phyloP scores from a whole-genome alignment of 2,113 vertebrate species.

The Aptenodytes forsteri region DNA sequence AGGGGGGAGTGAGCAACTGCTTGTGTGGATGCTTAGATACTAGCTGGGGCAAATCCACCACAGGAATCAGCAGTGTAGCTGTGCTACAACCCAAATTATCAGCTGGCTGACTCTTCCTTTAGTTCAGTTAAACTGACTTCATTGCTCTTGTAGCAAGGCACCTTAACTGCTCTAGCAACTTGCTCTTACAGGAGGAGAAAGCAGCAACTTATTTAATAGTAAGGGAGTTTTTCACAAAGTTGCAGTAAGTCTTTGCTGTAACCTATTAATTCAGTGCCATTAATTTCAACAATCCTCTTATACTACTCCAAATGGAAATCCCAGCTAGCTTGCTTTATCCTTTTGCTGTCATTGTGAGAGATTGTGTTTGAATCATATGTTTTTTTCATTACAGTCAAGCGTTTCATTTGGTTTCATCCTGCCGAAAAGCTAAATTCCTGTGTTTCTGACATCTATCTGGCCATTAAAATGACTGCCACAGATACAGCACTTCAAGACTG shows the following conservation, averaged over 20 bases:
- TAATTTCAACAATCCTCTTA: constrained; percentile 20
- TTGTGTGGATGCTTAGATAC: background rate
- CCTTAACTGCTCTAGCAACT: background rate
- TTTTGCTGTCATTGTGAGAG: background rate
- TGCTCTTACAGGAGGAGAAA: background rate
- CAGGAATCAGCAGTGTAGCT: background rate
- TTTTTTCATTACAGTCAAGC: background rate
- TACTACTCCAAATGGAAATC: background rate
- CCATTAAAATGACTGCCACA: background rate
- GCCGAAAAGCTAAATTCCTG: background rate
- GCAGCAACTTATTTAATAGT: background rate
- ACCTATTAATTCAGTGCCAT: background rate
- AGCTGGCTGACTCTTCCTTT: background rate
- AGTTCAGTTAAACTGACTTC: background rate
- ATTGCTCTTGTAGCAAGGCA: background rate
- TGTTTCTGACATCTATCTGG: background rate
- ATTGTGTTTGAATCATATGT: background rate
- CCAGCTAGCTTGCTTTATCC: background rate
- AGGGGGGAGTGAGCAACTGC: fast-evolving
- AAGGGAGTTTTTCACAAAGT: background rate
- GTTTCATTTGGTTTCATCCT: background rate
- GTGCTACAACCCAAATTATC: background rate
- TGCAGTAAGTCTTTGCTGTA: background rate
- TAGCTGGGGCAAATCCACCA: background rate
- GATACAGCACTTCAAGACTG: background rate